These are phyloP conservation scores for Paedocypris sp. DNA, from an alignment of 2,113 vertebrate species.

Conservation along the genomic window DNA sequence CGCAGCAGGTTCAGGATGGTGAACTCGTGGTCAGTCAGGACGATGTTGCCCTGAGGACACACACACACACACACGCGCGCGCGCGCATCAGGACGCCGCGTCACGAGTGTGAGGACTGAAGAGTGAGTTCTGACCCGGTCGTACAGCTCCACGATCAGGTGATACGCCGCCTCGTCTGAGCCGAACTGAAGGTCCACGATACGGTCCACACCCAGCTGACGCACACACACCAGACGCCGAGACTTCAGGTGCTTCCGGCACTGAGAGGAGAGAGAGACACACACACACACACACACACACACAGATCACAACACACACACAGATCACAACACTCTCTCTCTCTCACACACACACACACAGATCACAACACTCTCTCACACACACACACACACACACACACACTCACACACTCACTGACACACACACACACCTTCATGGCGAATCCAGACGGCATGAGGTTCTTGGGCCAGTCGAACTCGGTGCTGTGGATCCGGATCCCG, in stretches of 20 bases:
- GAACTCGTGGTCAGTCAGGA: constrained; percentile 85
- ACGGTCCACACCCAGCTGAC: constrained; percentile 84
- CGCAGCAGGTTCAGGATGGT: constrained; percentile 87
- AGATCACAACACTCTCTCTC: not conserved
- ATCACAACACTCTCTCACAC: too few relatives aligned
- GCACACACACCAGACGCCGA: constrained; percentile 71
- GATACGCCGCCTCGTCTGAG: constrained; percentile 87
- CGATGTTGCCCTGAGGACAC: constrained; percentile 78
- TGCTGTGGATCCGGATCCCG: constrained; percentile 84
- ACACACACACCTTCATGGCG: constrained; percentile 82
- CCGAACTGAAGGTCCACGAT: constrained; percentile 95
- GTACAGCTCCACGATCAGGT: constrained; percentile 88
- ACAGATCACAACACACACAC: not conserved
- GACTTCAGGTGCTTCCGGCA: constrained; percentile 88
- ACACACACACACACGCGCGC: not conserved
- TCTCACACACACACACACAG: constrained; percentile 47
- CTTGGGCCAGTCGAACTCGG: constrained; percentile 97
- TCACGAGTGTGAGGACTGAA: not conserved
- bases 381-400: not conserved
- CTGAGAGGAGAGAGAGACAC: constrained; percentile 45
- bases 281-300: not conserved
- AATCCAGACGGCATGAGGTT: constrained; percentile 96
- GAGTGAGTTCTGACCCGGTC: constrained; percentile 73
- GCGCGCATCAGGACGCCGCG: not conserved
- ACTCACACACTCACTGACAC: not conserved